Base-by-base conservation (phyloP, 2,888 invertebrate species). In the Nudaria mundana region DNA sequence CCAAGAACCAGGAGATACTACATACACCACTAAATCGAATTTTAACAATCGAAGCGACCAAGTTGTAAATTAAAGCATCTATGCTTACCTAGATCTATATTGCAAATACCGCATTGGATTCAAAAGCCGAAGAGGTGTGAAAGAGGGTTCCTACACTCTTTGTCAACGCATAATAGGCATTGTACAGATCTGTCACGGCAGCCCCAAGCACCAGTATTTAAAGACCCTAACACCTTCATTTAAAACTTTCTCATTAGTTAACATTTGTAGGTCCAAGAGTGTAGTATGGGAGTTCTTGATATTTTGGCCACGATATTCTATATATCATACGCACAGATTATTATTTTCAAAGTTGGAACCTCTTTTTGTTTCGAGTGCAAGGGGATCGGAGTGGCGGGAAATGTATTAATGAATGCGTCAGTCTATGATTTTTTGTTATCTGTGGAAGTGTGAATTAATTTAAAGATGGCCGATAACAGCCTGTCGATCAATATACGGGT, bases 101-200 rank as follows among this genome's bases (percentile, higher is more conserved):
- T 15, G 40, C 43, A 52, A 59, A 60, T 65, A 63, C 63, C 61
- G 52, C 62, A 66, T 55, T 51, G 45, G 45, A 56, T 66, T 67
- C 67, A 66, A 71, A 71, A 67, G 60, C 60, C 45, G 45, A 50
- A 57, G 63, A 76, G 76, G 76, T 76, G 76, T 76, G 64, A 76
- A 74, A 59, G 72, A 71, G 76, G 72, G 71, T 52, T 55, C 60
- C 52, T 56, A 46, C 32, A 39, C 46, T 64, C 68, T 68, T 73
- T 76, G 71, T 75, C 56, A 52, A 40, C 29, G 37, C 49, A 74
- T 76, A 76, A 76, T 75, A 76, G 71, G 66, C 68, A 70, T 75
- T 76, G 72, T 76, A 62, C 44, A 56, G 48, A 42, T 64, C 57
- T 71, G 69, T 68, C 76, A 76, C 75, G 76, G 42, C 34, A 35